A percentile compares a stretch with the other conserved stretches of the same genome.
Evolutionary conservation across 2,113 vertebrate species (phyloP).

Genomic region (Oxyura jamaicensis): DNA sequence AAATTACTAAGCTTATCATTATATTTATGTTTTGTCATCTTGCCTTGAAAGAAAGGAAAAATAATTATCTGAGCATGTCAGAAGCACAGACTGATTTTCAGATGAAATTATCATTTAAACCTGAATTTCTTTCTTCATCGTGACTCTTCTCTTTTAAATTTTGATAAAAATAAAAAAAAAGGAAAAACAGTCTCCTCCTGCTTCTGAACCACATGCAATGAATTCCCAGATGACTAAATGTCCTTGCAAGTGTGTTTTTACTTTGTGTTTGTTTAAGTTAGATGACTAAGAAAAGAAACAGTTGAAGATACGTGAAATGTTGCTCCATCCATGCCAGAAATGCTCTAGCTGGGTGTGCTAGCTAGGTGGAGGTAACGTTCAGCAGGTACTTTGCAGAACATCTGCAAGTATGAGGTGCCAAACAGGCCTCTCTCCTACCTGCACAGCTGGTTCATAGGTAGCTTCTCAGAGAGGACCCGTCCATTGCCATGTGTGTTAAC

Average conservation of each 20-base stretch:
- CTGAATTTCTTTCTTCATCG: neutral
- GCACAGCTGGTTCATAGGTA: neutral
- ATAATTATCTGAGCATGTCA: neutral
- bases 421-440: neutral
- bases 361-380: neutral
- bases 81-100: neutral
- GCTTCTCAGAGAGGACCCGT: rapidly evolving
- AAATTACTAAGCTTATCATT: neutral
- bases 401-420: neutral
- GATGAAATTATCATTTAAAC: neutral
- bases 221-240: neutral
- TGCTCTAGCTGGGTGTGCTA: neutral
- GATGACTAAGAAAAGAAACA: neutral
- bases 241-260: neutral
- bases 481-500: neutral
- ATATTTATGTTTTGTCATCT: neutral
- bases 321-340: too few relatives aligned
- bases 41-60: neutral
- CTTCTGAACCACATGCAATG: neutral
- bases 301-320: rapidly evolving
- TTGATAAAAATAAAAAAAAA: neutral
- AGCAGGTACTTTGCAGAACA: neutral
- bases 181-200: neutral
- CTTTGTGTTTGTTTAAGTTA: neutral
- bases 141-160: neutral